phyloP scores from a whole-genome alignment of 1,140 invertebrate species.

The Tetragonula clypearis region DNA sequence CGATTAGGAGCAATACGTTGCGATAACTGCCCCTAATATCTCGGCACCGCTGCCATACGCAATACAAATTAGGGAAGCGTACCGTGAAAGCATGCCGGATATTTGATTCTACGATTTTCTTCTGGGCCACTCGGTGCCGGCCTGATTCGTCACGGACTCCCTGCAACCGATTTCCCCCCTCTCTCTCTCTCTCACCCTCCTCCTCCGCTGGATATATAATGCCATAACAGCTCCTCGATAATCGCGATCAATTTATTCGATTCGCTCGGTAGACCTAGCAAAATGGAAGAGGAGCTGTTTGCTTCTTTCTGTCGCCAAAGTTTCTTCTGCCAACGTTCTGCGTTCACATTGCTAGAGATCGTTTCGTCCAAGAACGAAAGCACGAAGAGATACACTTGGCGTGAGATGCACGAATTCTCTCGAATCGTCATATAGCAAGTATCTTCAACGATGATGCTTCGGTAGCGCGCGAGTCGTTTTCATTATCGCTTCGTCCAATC shows the following conservation, averaged over 20 bases:
- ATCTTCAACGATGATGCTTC: no score
- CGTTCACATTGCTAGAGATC: neutral
- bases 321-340: neutral
- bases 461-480: no score
- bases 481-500: no score
- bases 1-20: conserved; percentile 81
- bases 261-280: neutral
- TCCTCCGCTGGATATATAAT: neutral
- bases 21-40: conserved; percentile 81
- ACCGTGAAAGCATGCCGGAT: conserved; percentile 67
- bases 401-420: no score
- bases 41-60: conserved; percentile 73
- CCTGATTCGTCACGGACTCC: neutral
- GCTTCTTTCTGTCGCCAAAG: neutral
- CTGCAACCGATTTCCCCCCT: neutral
- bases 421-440: no score
- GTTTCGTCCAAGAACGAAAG: no score
- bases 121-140: conserved; percentile 19
- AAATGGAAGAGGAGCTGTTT: neutral
- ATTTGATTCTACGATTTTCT: conserved; percentile 69
- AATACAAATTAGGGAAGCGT: conserved; percentile 79
- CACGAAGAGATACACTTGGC: no score
- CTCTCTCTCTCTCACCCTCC: no score
- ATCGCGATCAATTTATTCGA: conserved; percentile 21
- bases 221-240: neutral